A percentile compares a stretch with the other conserved stretches of the same genome.
phyloP scores from a whole-genome alignment of 2,888 invertebrate genomes.

The Athrips mouffetella region DNA sequence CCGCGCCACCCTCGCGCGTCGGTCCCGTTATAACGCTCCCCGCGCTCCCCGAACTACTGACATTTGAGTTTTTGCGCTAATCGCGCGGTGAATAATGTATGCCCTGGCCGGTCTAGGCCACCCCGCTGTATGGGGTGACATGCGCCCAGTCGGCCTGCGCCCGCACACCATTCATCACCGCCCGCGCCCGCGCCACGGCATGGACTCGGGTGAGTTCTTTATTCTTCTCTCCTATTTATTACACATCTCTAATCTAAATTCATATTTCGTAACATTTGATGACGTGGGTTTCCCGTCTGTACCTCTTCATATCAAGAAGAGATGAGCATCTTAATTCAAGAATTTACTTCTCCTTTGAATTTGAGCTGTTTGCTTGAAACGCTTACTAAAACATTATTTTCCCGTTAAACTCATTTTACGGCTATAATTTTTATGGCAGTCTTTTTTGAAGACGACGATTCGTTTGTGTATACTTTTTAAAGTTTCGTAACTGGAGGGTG shows the following conservation, averaged over 20 bases:
- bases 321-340: not conserved
- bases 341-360: not conserved
- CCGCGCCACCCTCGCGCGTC: constrained; percentile 14
- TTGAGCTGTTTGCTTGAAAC: not conserved
- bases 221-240: not conserved
- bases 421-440: not conserved
- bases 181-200: constrained; percentile 26
- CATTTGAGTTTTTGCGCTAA: constrained; percentile 55
- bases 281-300: not conserved
- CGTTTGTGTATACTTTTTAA: constrained; percentile 20
- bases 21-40: constrained; percentile 36
- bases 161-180: constrained; percentile 32
- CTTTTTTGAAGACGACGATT: not conserved
- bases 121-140: constrained; percentile 19
- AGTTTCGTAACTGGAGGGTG: constrained; percentile 28
- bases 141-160: constrained; percentile 23
- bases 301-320: not conserved
- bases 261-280: not conserved
- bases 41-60: constrained; percentile 40
- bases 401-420: constrained; percentile 3
- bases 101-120: constrained; percentile 18
- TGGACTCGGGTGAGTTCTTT: constrained; percentile 52
- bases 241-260: not conserved
- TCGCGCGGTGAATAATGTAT: constrained; percentile 32
- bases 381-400: not conserved